Evolutionary conservation across 2,113 vertebrate species (phyloP).

Genomic region (Brachyhypopomus gauderio): DNA sequence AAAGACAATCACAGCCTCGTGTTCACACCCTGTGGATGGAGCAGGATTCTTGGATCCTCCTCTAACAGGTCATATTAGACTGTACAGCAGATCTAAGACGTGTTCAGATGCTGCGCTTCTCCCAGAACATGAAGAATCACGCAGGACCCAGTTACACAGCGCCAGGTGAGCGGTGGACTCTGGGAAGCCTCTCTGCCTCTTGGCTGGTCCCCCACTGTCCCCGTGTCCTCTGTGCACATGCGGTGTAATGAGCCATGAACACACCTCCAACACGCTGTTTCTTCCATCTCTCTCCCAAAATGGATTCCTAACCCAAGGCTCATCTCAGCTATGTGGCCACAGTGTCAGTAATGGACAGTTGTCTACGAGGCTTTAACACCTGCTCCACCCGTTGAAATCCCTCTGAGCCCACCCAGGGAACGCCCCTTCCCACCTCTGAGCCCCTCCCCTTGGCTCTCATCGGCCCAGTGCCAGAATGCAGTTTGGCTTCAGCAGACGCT

Average conservation of each 20-base stretch:
- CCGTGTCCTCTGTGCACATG: slow-evolving; percentile 18
- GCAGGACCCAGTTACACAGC: too few relatives aligned
- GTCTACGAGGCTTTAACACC: slow-evolving; percentile 58
- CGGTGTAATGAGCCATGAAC: slow-evolving; percentile 13
- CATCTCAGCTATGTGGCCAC: slow-evolving; percentile 33
- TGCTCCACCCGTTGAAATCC: slow-evolving; percentile 53
- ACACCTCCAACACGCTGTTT: slow-evolving; percentile 3
- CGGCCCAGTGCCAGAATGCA: slow-evolving; percentile 13
- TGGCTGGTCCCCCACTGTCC: background rate
- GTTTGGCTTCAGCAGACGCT: background rate
- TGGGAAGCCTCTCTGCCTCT: too few relatives aligned
- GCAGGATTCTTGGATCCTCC: too few relatives aligned
- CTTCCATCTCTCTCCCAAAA: slow-evolving; percentile 31
- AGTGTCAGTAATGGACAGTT: slow-evolving; percentile 36
- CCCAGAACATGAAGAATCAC: too few relatives aligned
- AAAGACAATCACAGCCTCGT: too few relatives aligned
- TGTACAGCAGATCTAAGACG: too few relatives aligned
- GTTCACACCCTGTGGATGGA: too few relatives aligned
- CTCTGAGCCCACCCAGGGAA: slow-evolving; percentile 40
- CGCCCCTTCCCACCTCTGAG: background rate
- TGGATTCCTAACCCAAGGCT: slow-evolving; percentile 38
- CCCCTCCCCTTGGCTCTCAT: background rate
- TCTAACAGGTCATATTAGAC: too few relatives aligned
- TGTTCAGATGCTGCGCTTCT: too few relatives aligned
- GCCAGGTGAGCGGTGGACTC: too few relatives aligned